Base-by-base conservation (phyloP, 2,888 invertebrate genomes). In the Drosophila antonietae region DNA sequence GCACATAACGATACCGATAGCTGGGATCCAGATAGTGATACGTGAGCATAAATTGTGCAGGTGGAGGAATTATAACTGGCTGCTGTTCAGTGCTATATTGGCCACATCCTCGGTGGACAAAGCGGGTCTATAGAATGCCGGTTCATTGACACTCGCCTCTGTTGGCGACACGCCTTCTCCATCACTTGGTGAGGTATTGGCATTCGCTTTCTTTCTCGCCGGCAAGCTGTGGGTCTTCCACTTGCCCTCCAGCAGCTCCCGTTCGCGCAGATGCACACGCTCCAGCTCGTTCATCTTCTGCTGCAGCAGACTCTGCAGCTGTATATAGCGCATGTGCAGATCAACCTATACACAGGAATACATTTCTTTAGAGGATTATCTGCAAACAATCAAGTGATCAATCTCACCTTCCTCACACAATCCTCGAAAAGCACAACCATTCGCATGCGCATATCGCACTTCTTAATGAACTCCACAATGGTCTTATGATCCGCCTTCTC, bases 401-500 rank as follows among this genome's bases (percentile, higher is more conserved):
- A 20, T 1, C 33, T 51, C 20, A 97, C 97, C 94, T 98, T 99
- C 71, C 97, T 95, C 1, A 98, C 98, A 90, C 98, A 98, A 92
- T 99, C 98, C 93, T 99, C 98, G 91, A 98, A 98, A 43, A 98
- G 95, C 15, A 99, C 98, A 33, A 98, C 98, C 96, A 98, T 97
- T 61, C 98, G 95, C 97, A 99, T 97, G 77, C 97, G 95, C 28
- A 96, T 94, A 90, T 97, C 97, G 93, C 98, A 97, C 90, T 95
- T 95, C 93, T 97, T 97, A 81, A 99, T 98, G 90, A 97, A 97
- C 86, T 95, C 95, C n/a, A 99, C 98, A 79, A 99, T 94, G 58
- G 97, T 96, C 90, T 97, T 96, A 93, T 99, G 99, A 90, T 98
- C 97, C n/a, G 97, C 96, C 83, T 97, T 96, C 92, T 98, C 98